Evolutionary conservation across 2,113 vertebrate species (phyloP).

Genomic region (Sander lucioperca): DNA sequence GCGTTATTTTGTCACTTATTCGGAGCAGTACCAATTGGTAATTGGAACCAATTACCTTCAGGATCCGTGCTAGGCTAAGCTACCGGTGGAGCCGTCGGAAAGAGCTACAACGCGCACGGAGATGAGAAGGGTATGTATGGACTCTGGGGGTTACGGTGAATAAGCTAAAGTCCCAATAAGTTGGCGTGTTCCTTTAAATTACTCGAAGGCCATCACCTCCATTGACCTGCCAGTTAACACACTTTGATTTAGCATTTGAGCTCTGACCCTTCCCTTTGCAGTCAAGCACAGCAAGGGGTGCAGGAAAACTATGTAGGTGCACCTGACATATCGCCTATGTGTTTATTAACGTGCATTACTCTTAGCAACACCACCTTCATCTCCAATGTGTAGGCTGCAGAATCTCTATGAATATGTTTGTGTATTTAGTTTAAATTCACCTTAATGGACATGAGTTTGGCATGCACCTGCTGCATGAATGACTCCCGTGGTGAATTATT

Average conservation of each 20-base stretch:
- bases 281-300: slow-evolving; percentile 1
- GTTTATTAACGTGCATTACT: neutral
- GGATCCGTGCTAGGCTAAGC: too few relatives aligned
- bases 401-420: neutral
- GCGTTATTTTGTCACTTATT: too few relatives aligned
- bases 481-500: slow-evolving; percentile 15
- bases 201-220: neutral
- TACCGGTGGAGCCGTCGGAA: too few relatives aligned
- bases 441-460: neutral
- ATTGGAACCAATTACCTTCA: too few relatives aligned
- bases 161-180: too few relatives aligned
- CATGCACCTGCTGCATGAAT: slow-evolving; percentile 25
- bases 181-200: neutral
- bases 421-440: slow-evolving; percentile 14
- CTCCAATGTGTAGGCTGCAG: neutral
- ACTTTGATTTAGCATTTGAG: slow-evolving; percentile 8
- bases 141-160: too few relatives aligned
- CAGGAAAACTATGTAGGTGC: neutral
- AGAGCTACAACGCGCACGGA: too few relatives aligned
- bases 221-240: neutral
- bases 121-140: too few relatives aligned
- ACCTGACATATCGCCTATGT: neutral
- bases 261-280: neutral
- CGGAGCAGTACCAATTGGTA: too few relatives aligned
- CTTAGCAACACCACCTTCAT: neutral